Base-by-base conservation (phyloP, 2,888 invertebrate species). In the Euphydryas editha region DNA sequence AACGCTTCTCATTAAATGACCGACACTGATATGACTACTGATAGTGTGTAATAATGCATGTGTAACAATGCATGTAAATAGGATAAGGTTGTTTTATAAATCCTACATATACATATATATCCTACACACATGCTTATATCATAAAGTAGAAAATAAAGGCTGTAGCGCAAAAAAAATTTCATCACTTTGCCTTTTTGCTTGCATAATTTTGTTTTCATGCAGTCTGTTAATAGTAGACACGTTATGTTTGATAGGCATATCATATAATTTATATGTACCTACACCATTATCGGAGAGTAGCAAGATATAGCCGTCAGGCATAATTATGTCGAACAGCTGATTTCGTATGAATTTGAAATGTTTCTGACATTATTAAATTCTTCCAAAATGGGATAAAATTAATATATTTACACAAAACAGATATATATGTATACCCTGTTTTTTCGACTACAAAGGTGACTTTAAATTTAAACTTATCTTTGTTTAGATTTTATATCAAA, bases 291-390 rank as follows among this genome's bases (percentile, higher is more conserved):
- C 63, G 18, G 58, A 59, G 63, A 64, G 58, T 49, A 51, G 57
- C 47, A 58, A n/a, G 63, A 58, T 58, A 64, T 64, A 59, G 63
- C 63, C 58, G 63, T 47, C 42, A 59, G 63, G 63, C 63, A 64
- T 30, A 64, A 64, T 64, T 64, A 64, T 58, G 58, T 59, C 44
- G 63, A 59, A 59, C 58, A 64, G 63, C 58, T 64, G 63, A 59
- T 59, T 36, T 57, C 20, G 57, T 44, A 47, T 46, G 10, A 42
- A 56, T 18, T 58, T 51, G 42, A 6, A 51, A 36, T 30, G 36
- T 54, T 36, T 13, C 30, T 36, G 30, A n/a, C n/a, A 10, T 54
- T 10, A 15, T 54, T 30, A 36, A 8, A 24, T 13, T 20, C 1
- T 10, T 54, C 24, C 47, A 15, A 24, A 51, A 24, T 24, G 21